phyloP scores from a whole-genome alignment of 2,113 vertebrate genomes.

The Pollimyrus isidori region DNA sequence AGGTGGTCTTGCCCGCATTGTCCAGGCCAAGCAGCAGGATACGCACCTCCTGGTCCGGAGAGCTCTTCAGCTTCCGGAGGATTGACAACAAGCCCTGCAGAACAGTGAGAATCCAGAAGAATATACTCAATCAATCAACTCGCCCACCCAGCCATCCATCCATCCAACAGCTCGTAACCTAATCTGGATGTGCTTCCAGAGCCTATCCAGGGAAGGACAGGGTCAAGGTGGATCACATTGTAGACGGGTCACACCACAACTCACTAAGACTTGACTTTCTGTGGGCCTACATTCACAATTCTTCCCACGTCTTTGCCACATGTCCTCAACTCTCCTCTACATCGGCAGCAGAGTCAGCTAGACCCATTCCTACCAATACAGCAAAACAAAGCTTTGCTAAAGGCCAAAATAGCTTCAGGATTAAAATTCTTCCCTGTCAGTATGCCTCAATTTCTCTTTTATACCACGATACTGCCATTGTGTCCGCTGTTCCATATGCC shows the following conservation, averaged over 20 bases:
- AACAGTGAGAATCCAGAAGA: neutral
- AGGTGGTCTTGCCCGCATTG: constrained; percentile 87
- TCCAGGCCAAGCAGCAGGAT: constrained; percentile 88
- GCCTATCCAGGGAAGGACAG: neutral
- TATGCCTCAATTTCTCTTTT: neutral
- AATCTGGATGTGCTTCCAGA: neutral
- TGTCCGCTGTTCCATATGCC: neutral
- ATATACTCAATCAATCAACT: neutral
- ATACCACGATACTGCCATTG: neutral
- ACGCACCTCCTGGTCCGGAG: constrained; percentile 85
- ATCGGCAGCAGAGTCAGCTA: neutral
- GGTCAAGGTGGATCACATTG: neutral
- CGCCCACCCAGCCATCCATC: neutral
- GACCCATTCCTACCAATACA: neutral
- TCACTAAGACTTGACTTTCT: neutral
- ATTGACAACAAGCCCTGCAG: constrained; percentile 82
- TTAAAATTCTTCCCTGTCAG: neutral
- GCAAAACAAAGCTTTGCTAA: neutral
- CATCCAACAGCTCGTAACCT: neutral
- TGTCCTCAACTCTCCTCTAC: neutral
- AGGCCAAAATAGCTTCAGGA: neutral
- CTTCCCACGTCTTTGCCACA: neutral
- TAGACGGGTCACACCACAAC: neutral
- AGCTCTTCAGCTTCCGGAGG: constrained; percentile 79
- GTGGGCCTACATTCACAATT: neutral